Base-by-base conservation (phyloP, 2,113 vertebrate genomes). In the Hyperopisus bebe region DNA sequence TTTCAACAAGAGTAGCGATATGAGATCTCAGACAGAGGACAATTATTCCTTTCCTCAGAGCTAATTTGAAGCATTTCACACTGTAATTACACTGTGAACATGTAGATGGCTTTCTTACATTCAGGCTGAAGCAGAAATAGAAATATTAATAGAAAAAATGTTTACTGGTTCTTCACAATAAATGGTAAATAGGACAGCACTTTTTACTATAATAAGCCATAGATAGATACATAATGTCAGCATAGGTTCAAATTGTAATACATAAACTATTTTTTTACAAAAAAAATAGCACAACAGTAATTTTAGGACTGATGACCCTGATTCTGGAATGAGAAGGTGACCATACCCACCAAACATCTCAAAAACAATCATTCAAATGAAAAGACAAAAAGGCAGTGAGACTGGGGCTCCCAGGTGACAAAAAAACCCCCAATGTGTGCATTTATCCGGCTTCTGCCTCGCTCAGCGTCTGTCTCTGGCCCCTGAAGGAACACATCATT, bases 1-100 rank as follows among this genome's bases (percentile, higher is more conserved):
- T 87, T 87, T 87, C 85, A 87, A 53, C 50, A 87, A 87, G 50
- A 87, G 50, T 31, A 53, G 50, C 6, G 27, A 87, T 39, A 53
- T 87, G 44, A 84, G 82, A 87, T 55, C 27, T 51, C 50, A 19
- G 50, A 31, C 48, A 47, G 85, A 87, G 27, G 50, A 53, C 85
- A 87, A 87, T 87, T 87, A 87, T 53, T 53, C 1, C 48, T 27
- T 24, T 51, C n/a, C 31, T 87, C 85, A 53, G 85, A 21, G 31
- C 13, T 53, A 53, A 87, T 87, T 87, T 87, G 85, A 47, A 87
- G 50, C 47, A 53, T 87, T 87, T 51, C 82, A 84, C 82, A 84
- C 85, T 55, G 48, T 87, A 53, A 53, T 87, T 50, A 55, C 19
- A 5, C 13, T 53, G 85, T 44, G 82, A 42, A 84, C 21, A 84